These are phyloP conservation scores for Ornithorhynchus anatinus DNA, from an alignment of 2,113 vertebrate genomes.

Conservation along the genomic window DNA sequence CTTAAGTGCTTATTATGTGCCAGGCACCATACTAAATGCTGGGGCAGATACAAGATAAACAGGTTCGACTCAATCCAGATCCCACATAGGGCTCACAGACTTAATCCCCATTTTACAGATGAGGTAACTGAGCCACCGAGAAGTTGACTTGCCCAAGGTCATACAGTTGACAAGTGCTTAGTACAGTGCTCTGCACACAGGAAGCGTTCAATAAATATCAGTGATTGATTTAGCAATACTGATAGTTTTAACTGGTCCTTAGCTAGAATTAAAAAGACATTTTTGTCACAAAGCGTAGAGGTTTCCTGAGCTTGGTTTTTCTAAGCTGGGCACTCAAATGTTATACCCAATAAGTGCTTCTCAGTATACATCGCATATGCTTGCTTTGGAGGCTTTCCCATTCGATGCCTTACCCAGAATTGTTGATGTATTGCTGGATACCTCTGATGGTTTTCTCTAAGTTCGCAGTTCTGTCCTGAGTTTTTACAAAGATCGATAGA, in stretches of 20 bases:
- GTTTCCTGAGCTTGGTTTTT: not conserved
- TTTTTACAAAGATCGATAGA: not conserved
- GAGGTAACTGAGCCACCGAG: too few relatives aligned
- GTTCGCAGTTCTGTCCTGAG: not conserved
- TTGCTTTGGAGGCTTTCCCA: not conserved
- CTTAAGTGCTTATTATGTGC: too few relatives aligned
- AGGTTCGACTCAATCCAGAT: too few relatives aligned
- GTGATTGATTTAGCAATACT: constrained; percentile 33
- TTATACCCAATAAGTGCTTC: not conserved
- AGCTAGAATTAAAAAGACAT: not conserved
- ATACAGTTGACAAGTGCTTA: too few relatives aligned
- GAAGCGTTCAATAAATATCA: too few relatives aligned
- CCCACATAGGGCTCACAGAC: too few relatives aligned
- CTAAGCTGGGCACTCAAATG: not conserved
- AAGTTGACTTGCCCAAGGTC: too few relatives aligned
- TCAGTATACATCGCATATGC: not conserved
- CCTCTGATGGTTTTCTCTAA: not conserved
- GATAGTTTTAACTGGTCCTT: not conserved
- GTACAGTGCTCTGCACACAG: too few relatives aligned
- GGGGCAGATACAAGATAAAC: too few relatives aligned
- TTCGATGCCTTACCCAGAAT: not conserved
- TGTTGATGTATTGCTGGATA: not conserved
- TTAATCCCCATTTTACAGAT: too few relatives aligned
- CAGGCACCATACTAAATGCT: too few relatives aligned
- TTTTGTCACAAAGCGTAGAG: not conserved